Base-by-base conservation (phyloP, 2,797 vertebrate genomes). In the Eulemur albifrons region DNA sequence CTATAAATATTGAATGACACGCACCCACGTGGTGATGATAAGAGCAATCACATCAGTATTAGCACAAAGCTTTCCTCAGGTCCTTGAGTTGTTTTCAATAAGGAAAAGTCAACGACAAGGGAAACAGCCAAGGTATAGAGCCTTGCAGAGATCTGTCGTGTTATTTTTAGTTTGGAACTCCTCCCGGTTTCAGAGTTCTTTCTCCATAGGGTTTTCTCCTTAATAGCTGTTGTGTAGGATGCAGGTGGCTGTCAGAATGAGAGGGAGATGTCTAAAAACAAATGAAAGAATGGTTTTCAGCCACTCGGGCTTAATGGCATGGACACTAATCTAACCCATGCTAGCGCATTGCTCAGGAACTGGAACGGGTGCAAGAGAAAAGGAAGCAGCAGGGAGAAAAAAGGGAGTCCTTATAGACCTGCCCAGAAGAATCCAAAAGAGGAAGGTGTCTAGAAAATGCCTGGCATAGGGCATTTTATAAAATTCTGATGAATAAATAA, bases 151-250 rank as follows among this genome's bases (percentile, higher is more conserved):
- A 59, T 20, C 48, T n/a, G 59, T 18, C n/a, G 48, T 70, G 35
- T 92, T 79, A 84, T 81, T 88, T 89, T 82, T 38, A 65, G 73
- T 75, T 82, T 79, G 79, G 72, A 82, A 88, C 61, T 90, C 85
- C 85, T 69, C 81, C 94, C 23, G 0, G 52, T 77, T 94, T 84
- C 61, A 30, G 61, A 35, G 61, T 89, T 79, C 48, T 82, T 95
- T 89, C 72, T 72, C 65, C 57, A 8, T 38, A 30, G 32, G 61
- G 59, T 73, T 92, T 88, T 73, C 67, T 90, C 90, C 83, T 82
- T 65, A 17, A 18, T 63, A 90, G 50, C 92, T 94, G 83, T 75
- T 65, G 45, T 86, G 50, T 79, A 73, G 23, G 30, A 50, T 32
- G 38, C 50, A 91, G 79, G 57, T 86, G 82, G 57, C 21, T 57